Conservation (phyloP, 2,888 invertebrate species). For the Tetragonula carbonaria region DNA sequence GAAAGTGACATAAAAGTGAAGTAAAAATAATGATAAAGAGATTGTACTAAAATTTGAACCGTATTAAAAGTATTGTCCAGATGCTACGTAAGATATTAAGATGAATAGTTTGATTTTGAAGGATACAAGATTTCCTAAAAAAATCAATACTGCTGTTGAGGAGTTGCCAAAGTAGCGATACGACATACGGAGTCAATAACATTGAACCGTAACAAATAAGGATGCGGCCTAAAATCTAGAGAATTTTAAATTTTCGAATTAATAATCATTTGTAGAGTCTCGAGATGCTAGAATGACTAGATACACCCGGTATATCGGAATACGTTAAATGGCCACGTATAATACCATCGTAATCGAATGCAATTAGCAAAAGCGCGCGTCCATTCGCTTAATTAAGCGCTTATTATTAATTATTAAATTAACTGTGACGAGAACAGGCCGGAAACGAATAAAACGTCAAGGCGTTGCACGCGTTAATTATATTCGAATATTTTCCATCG, state of each 20-base stretch:
- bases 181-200: no score
- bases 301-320: neutral
- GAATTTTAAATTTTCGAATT: neutral
- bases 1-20: no score
- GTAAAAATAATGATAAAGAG: no score
- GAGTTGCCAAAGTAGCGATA: no score
- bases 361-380: slow-evolving; percentile 68
- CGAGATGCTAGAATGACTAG: neutral
- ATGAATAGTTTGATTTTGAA: no score
- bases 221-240: no score
- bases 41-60: no score
- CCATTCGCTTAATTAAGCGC: slow-evolving; percentile 75
- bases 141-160: no score
- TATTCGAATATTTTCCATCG: slow-evolving; percentile 63
- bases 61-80: no score
- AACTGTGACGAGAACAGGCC: slow-evolving; percentile 57
- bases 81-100: no score
- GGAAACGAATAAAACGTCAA: slow-evolving; percentile 71
- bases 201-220: no score
- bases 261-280: neutral
- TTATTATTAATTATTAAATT: slow-evolving; percentile 69
- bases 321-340: neutral
- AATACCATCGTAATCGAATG: slow-evolving; percentile 41
- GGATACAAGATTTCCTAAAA: no score
- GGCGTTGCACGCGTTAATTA: slow-evolving; percentile 66